These are phyloP conservation scores for Amphimallon solstitiale DNA, from an alignment of 2,888 invertebrate genomes.

Conservation along the genomic window DNA sequence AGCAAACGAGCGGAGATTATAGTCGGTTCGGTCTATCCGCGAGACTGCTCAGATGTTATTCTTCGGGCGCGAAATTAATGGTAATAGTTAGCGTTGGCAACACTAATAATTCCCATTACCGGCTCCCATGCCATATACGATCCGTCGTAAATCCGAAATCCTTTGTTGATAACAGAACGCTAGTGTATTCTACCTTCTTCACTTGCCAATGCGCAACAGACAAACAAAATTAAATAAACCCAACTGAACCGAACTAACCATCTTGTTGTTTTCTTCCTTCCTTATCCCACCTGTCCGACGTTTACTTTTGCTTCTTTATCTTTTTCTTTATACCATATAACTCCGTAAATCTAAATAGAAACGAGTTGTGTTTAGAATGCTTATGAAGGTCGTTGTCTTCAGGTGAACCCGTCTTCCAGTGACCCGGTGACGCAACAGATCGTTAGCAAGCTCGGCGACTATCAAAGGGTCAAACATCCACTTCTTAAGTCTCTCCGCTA, in stretches of 20 bases:
- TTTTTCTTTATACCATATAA: background rate
- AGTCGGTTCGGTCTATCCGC: background rate
- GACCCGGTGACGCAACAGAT: conserved; percentile 77
- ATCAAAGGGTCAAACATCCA: conserved; percentile 72
- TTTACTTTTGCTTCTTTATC: background rate
- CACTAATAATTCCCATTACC: conserved; percentile 20
- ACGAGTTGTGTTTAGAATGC: conserved; percentile 22
- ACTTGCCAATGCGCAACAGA: background rate
- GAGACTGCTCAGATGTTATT: background rate
- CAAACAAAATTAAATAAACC: conserved; percentile 1
- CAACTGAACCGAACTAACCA: background rate
- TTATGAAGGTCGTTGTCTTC: conserved; percentile 51
- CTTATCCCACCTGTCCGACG: no score
- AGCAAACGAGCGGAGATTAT: background rate
- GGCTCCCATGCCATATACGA: conserved; percentile 21
- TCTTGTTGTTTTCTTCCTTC: no score
- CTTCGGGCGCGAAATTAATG: conserved; percentile 25
- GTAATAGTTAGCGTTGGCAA: conserved; percentile 16
- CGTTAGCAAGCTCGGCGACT: conserved; percentile 77
- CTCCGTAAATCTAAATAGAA: conserved; percentile 24
- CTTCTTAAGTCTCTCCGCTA: conserved; percentile 62
- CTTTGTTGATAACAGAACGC: conserved; percentile 18
- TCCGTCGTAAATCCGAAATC: conserved; percentile 22
- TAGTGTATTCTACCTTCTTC: background rate
- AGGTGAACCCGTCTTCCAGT: conserved; percentile 73